Base-by-base conservation (phyloP, 2,113 vertebrate species). In the Phasianus colchicus region DNA sequence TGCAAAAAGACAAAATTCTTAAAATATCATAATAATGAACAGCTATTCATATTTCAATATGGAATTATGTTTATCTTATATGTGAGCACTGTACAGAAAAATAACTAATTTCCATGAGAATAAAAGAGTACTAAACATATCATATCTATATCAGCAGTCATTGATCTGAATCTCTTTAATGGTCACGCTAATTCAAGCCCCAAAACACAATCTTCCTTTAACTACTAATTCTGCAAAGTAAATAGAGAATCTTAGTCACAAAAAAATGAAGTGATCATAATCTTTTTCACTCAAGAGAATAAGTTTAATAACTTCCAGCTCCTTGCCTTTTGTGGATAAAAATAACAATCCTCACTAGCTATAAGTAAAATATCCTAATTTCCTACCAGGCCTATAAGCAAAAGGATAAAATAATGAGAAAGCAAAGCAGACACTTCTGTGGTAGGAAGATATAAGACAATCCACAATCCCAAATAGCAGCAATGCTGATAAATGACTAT, bases 101-200 rank as follows among this genome's bases (percentile, higher is more conserved):
- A 91, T 87, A 95, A 93, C 57, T 95, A 10, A 96, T 96, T 96
- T 91, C 67, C 80, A 92, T 86, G 34, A 95, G 48, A 87, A 96
- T 94, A 90, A 96, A 95, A 92, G n/a, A 85, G 64, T 77, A 89
- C 64, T 84, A 92, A 90, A 90, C 50, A 67, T 82, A 87, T 82
- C 74, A 36, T 93, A 96, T 95, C 94, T 96, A 7, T 88, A 93
- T 95, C 88, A 85, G 86, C 92, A 95, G 92, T 38, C 34, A 1
- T 73, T 95, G 88, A 96, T 96, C 86, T 91, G 92, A 89, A 95
- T 97, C 91, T 95, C 64, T 81, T 93, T 94, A 94, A 95, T 76
- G 79, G 79, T 81, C 70, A 86, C 78, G 84, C 69, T 96, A 93
- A 96, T 96, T 90, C 63, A 86, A 94, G 67, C 38, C 66, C 55